Base-by-base conservation (phyloP, 2,888 invertebrate genomes). In the Lapara coniferarum region DNA sequence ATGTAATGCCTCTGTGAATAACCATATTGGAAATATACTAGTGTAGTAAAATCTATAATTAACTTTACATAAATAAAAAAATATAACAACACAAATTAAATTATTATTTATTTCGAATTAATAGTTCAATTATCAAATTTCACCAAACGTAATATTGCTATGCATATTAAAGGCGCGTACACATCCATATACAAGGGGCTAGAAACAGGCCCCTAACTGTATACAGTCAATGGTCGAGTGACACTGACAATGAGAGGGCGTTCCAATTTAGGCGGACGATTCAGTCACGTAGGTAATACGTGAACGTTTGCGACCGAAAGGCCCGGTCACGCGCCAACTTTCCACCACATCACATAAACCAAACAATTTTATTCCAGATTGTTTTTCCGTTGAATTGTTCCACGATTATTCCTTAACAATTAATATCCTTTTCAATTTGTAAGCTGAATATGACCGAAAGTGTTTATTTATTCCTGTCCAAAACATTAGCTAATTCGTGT, bases 131-230 rank as follows among this genome's bases (percentile, higher is more conserved):
- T 63, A 19, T 63, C 59, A 72, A 56, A 30, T 66, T 55, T 71
- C 56, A 59, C 67, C 59, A 56, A 51, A 63, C 52, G 69, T 63
- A 49, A 46, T 19, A 12, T 12, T 2, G 19, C 49, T 52, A 90
- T 92, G 84, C 90, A 91, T 92, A 92, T 92, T 88, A 81, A 89
- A 85, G 78, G 67, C 87, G 84, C 88, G 88, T 90, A 78, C 81
- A 78, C 75, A 72, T 72, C 90, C 88, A 80, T 88, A 81, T 87
- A 85, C 75, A 83, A 84, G 81, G 79, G 78, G 80, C 79, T 77
- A 79, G 85, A 85, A 83, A 86, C 85, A 87, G 85, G 88, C 84
- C 83, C 78, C 84, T 91, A 91, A 91, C 92, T 88, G 91, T 92
- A 89, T 91, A 84, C 86, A 86, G 88, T 87, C 89, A 87, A 89